Base-by-base conservation (phyloP, 2,888 invertebrate genomes). In the Calameuta idolon region DNA sequence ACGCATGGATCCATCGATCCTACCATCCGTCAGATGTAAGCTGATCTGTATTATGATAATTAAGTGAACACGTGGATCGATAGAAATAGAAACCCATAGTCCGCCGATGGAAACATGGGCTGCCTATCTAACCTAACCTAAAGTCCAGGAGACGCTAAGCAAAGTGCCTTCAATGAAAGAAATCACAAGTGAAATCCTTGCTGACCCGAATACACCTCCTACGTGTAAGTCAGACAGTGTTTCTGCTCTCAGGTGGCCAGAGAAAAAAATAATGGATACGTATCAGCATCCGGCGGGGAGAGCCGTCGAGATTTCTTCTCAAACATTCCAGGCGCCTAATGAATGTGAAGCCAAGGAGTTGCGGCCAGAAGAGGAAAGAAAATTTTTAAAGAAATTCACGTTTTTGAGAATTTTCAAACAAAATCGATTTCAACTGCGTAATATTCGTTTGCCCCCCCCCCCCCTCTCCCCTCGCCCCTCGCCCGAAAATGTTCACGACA, bases 121-220 rank as follows among this genome's bases (percentile, higher is more conserved):
- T 55, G 23, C 23, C 55, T 2, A 40, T 15, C 37, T 4, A 37
- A 37, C 37, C 15, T 37, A 40, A 55, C 55, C 55, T 55, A 23
- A 23, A 23, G 23, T 55, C 23, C 55, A 55, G 55, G 55, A 23
- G 55, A 71, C 71, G 31, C 33, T 11, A 31, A 34, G 69, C 9
- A 30, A 69, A 33, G 74, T 30, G 34, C 11, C 35, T 34, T 71
- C 23, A n/a, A 33, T 71, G 35, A 35, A 74, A 35, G 74, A 74
- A 74, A 74, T 74, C 74, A 74, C 74, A 74, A 74, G 74, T 74
- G 74, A 74, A 74, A 74, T 35, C 31, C 74, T 34, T 34, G 35
- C n/a, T 35, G 74, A 74, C 74, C 74, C 74, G 74, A 35, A 74
- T 74, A 74, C n/a, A 34, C n/a, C 23, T 74, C 74, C 74, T 34